Evolutionary conservation across 2,888 invertebrate species (phyloP), one percentile per base, ranked within the genome.

Genomic region (Nomada ferruginata): DNA sequence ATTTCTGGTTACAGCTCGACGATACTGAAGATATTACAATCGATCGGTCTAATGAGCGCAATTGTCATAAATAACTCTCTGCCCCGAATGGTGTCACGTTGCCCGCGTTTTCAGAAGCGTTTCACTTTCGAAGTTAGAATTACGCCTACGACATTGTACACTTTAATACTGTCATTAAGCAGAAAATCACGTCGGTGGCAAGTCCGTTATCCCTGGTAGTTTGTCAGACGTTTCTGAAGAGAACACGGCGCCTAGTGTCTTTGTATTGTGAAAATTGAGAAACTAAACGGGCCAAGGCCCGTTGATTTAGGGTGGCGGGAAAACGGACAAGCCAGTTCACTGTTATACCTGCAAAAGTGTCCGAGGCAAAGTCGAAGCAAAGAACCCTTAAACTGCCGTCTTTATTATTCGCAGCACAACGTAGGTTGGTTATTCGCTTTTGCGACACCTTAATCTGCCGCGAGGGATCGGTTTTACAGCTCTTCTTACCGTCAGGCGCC

Each of bases 361-460:
- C 42, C 15, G 36, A 52, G 2, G 4, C 61, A 26, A n/a, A 44
- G 60, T 42, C 29, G 61, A 20, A 42, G 64, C 63, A 61, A 75
- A 61, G 57, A 74, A 79, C 89, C 87, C 86, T 87, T 87, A 89
- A 90, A 88, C 90, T 87, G 88, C 83, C 79, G 82, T 84, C 90
- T 71, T 90, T 87, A 91, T 90, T 89, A 89, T 90, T 83, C 85
- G 72, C 79, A 75, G 83, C 83, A 82, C 80, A 85, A 83, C 85
- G 83, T 83, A 72, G 75, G 79, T 79, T 76, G 71, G 73, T 76
- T 84, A 75, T 75, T 89, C 76, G 82, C 82, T 85, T 85, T 82
- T 85, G 81, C 87, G 75, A 85, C 81, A 82, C 88, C 87, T 87
- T 88, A 88, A 91, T 90, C 86, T 83, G 74, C 83, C 84, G 79